Evolutionary conservation across 2,888 invertebrate species (phyloP).

Genomic region (Cosmorhoe ocellata): DNA sequence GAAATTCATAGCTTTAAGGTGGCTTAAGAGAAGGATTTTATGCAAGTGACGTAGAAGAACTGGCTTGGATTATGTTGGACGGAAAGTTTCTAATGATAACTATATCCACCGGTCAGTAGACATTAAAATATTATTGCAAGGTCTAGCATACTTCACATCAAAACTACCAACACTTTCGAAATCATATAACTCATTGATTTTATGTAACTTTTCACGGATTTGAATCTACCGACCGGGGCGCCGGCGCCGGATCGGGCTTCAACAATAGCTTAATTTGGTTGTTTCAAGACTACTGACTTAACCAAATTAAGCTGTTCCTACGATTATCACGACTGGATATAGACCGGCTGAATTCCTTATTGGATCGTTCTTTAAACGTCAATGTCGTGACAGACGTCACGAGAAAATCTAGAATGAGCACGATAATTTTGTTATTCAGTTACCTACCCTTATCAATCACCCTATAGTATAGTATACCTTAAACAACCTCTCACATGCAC

Average conservation of each 20-base stretch:
- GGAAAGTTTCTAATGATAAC: conserved; percentile 12
- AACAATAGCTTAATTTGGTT: background rate
- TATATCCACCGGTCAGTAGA: background rate
- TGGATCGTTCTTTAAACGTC: conserved; percentile 40
- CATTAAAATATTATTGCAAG: conserved; percentile 3
- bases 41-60: conserved; percentile 21
- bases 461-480: no score
- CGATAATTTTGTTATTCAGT: conserved; percentile 36
- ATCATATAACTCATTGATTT: conserved; percentile 1
- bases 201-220: conserved; percentile 6
- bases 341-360: conserved; percentile 34
- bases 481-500: no score
- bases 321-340: conserved; percentile 25
- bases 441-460: no score
- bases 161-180: conserved; percentile 2
- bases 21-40: conserved; percentile 5
- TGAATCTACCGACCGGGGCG: no score
- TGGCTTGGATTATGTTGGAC: conserved; percentile 8
- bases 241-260: no score
- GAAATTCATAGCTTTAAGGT: conserved; percentile 5
- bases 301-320: conserved; percentile 14
- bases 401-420: conserved; percentile 38
- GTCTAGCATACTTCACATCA: background rate
- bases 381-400: conserved; percentile 53
- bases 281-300: conserved; percentile 4